Evolutionary conservation across 2,888 invertebrate species (phyloP), one percentile per base, ranked within the genome.

Genomic region (Acronicta aceris): DNA sequence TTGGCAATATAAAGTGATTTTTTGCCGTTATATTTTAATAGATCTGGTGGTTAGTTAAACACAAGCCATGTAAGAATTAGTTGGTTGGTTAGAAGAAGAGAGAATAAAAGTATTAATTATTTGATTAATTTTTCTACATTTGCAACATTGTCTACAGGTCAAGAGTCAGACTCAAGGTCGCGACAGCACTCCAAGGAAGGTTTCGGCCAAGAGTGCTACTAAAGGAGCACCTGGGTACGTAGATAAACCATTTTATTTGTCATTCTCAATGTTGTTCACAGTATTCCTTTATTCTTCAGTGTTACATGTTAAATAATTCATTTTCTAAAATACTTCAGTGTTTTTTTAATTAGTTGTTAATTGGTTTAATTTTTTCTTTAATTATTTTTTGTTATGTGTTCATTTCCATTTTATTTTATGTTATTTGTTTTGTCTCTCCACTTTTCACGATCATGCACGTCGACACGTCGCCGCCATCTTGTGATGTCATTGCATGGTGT

Each of bases 121-220:
- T n/a, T n/a, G n/a, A n/a, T n/a, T n/a, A n/a, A n/a, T n/a, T 21
- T 27, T 38, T n/a, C n/a, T 38, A 16, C 43, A 33, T 33, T 33
- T 33, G 33, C 4, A 33, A 33, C 96, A 96, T 46, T 64, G 0
- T 45, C 1, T 9, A 73, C 96, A 98, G 92, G 91, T 94, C 48
- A 94, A 94, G 91, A 92, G 86, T 54, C 93, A 93, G 65, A 93
- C 87, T 59, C 89, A 90, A 77, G 93, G 90, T 2, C 87, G 94
- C 4, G 94, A 94, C 16, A 84, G 89, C 42, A 96, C 96, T 49
- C 95, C 95, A 3, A 93, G 96, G 74, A 97, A 96, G 88, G 94
- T 96, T 59, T 95, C 96, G 15, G 96, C 95, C 30, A 96, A 96
- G 86, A 93, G 92, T 40, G 95, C 96, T 21, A 93, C 87, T 10